Base-by-base conservation (phyloP, 2,888 invertebrate genomes). In the Drosophila fungiperda region DNA sequence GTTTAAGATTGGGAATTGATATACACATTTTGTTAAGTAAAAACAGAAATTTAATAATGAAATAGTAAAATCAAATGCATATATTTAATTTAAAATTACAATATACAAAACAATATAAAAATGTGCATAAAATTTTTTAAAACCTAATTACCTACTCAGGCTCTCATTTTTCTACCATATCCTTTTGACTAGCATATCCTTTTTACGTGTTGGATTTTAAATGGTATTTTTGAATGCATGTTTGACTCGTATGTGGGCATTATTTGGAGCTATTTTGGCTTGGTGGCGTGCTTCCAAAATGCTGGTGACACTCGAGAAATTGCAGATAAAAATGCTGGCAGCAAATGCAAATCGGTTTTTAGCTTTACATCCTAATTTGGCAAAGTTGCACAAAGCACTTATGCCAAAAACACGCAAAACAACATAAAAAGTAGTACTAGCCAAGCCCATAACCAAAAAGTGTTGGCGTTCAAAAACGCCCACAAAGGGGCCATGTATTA, bases 311-410 rank as follows among this genome's bases (percentile, higher is more conserved):
- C 76, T 71, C 55, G n/a, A 23, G 45, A 68, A 78, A 80, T 69
- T 74, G 69, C 74, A 67, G 75, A 78, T 79, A 78, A 78, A 79
- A 78, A n/a, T 62, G 66, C 58, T 79, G 79, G n/a, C 69, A 65
- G 75, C 69, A 63, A 77, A 77, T 78, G 83, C 73, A 83, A 89
- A 89, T 89, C 87, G 89, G 15, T 55, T 73, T 88, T 68, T 55
- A 54, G 72, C 64, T 26, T 40, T 67, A 55, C 49, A 60, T 60
- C n/a, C 76, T 76, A 75, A 76, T 75, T 68, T 76, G 76, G 71
- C 78, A 64, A 53, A 68, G 73, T 76, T 60, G 72, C 61, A 49
- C 78, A 71, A 77, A 71, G 53, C 54, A 53, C 76, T 78, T 73
- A 60, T 42, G 63, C 55, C 57, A 58, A 26, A 36, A 62, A 59